Conservation (phyloP, 2,797 vertebrate genomes). For the Cynodonichthys magdalenae region DNA sequence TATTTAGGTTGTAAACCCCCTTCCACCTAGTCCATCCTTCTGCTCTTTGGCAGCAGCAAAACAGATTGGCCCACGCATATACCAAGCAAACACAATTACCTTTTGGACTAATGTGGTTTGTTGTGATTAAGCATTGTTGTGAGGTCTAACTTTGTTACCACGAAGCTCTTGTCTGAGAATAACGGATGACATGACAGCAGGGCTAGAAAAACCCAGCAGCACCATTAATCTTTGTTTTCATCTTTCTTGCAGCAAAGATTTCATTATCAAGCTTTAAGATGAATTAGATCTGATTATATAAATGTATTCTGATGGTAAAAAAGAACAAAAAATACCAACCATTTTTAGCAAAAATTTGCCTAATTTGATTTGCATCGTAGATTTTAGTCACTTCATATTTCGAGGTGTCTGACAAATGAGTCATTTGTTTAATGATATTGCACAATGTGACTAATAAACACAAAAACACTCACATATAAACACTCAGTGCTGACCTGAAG, state of each 20-base stretch:
- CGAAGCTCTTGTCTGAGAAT: constrained; percentile 74
- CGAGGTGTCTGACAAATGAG: constrained; percentile 58
- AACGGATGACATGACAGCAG: constrained; percentile 79
- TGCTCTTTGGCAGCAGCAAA: constrained; percentile 69
- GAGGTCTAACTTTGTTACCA: constrained; percentile 77
- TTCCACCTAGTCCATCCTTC: constrained; percentile 39
- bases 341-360: constrained; percentile 32
- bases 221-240: constrained; percentile 74
- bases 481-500: constrained; percentile 57
- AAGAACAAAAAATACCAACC: constrained; percentile 22
- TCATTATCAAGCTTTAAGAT: constrained; percentile 68
- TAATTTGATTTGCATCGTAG: constrained; percentile 28
- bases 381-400: constrained; percentile 24
- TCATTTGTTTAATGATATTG: constrained; percentile 52
- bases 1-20: constrained; percentile 61
- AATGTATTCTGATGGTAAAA: constrained; percentile 44
- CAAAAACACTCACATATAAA: constrained; percentile 27
- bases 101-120: constrained; percentile 78
- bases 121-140: constrained; percentile 81
- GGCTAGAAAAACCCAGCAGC: constrained; percentile 57
- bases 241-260: constrained; percentile 63
- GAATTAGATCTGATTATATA: constrained; percentile 57
- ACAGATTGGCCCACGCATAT: constrained; percentile 73
- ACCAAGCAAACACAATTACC: constrained; percentile 81
- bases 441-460: constrained; percentile 59